Base-by-base conservation (phyloP, 2,113 vertebrate species). In the Salvator merianae region DNA sequence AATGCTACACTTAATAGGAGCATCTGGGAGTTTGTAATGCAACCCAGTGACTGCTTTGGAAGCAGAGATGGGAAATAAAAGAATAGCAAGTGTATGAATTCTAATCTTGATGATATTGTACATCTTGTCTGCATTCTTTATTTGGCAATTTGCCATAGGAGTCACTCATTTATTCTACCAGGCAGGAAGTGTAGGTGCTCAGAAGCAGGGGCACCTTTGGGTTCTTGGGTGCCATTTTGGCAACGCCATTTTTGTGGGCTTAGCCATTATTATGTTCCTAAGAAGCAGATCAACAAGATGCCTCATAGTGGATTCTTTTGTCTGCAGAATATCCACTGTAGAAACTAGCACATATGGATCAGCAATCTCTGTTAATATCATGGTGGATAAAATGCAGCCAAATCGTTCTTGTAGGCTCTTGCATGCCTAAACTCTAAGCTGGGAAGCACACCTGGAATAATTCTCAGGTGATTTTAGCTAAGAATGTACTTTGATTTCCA, bases 11-110 rank as follows among this genome's bases (percentile, higher is more conserved):
- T 4, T 53, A 20, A 38, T 38, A 79, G 69, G 80, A 74, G 79
- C 85, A 4, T 66, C 36, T 79, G 83, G 89, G 66, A 86, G 86
- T 85, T 80, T 73, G 78, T 55, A 59, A 7, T 55, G 55, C 85
- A 50, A n/a, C 16, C 89, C 71, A 66, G 28, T 86, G 84, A 55
- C 34, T 7, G 79, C 81, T 30, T 9, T 88, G 43, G 81, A 18
- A 82, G 7, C 30, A 86, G 72, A 74, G 40, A 40, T 82, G 28
- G 2, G 53, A 70, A 2, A 3, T 18, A 7, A 83, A 66, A 86
- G 77, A 34, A 84, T n/a, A 40, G 28, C 63, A 69, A 86, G 36
- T 65, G 34, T 28, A 32, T 38, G 47, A 50, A 75, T 36, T 86
- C 82, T 0, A 0, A 40, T 73, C 34, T 63, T 18, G 55, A n/a